These are phyloP conservation scores for Stomatorhinus ivindoensis DNA, from an alignment of 2,113 vertebrate species.

Conservation along the genomic window DNA sequence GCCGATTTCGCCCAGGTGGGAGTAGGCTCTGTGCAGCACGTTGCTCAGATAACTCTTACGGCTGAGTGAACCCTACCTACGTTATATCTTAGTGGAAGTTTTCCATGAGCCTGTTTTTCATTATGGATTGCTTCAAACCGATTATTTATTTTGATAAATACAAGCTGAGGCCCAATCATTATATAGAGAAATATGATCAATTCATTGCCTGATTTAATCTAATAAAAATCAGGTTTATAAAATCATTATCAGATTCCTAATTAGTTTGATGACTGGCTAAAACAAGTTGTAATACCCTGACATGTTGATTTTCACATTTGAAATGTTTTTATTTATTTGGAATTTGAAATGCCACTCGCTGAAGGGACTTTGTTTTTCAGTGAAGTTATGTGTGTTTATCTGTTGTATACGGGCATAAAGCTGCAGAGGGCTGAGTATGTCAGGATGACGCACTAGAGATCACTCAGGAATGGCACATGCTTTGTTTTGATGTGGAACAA, in stretches of 20 bases:
- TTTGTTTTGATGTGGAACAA: not conserved
- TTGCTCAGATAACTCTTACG: not conserved
- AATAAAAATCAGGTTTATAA: conserved; percentile 36
- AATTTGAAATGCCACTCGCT: not conserved
- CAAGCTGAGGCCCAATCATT: conserved; percentile 26
- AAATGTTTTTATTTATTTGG: not conserved
- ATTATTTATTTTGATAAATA: conserved; percentile 8
- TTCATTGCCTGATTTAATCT: conserved; percentile 37
- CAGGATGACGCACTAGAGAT: not conserved
- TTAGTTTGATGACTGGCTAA: conserved; percentile 40
- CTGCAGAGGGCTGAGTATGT: not conserved
- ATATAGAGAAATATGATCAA: conserved; percentile 32
- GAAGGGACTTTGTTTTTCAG: not conserved
- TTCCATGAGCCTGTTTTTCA: not conserved
- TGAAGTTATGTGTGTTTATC: not conserved
- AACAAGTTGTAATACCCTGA: not conserved
- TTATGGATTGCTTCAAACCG: not conserved
- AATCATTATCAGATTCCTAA: conserved; percentile 37
- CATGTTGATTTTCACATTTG: not conserved
- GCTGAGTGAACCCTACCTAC: not conserved
- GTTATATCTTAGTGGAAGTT: not conserved
- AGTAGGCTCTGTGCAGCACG: not conserved
- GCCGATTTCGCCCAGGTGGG: not conserved
- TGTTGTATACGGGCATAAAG: not conserved
- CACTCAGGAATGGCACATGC: not conserved